Conservation (phyloP, 23 tunicate genomes). For the Oikopleura albicans region DNA sequence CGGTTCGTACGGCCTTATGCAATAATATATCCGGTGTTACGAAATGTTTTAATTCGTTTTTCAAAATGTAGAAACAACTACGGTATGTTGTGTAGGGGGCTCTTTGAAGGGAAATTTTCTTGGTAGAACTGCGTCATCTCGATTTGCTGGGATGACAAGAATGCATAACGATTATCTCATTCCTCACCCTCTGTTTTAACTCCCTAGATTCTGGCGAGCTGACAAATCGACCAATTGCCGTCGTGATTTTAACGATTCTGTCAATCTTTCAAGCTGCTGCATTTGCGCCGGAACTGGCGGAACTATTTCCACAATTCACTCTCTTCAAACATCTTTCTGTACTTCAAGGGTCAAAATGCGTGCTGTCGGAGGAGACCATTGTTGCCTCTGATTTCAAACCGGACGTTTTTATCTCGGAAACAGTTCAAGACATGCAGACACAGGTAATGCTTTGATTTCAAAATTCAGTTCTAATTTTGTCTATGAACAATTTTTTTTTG, state of each 20-base stretch:
- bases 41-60: too few species aligned
- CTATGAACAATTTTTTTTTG: neutral
- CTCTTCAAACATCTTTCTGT: neutral
- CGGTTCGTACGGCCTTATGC: too few species aligned
- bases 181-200: too few species aligned
- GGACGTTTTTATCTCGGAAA: neutral
- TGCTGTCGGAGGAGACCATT: neutral
- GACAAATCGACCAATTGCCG: neutral
- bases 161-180: too few species aligned
- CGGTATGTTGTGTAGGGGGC: too few species aligned
- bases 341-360: neutral
- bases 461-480: neutral
- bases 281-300: neutral
- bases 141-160: too few species aligned
- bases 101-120: too few species aligned
- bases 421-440: neutral
- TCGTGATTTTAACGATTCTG: neutral
- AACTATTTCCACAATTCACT: neutral
- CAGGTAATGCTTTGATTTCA: neutral
- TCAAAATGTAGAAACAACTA: too few species aligned
- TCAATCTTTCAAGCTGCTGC: neutral
- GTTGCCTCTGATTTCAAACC: neutral
- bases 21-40: too few species aligned
- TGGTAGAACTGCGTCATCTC: too few species aligned
- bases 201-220: neutral